Evolutionary conservation across 1,140 invertebrate species (phyloP).

Genomic region (Saxidomus purpurata): DNA sequence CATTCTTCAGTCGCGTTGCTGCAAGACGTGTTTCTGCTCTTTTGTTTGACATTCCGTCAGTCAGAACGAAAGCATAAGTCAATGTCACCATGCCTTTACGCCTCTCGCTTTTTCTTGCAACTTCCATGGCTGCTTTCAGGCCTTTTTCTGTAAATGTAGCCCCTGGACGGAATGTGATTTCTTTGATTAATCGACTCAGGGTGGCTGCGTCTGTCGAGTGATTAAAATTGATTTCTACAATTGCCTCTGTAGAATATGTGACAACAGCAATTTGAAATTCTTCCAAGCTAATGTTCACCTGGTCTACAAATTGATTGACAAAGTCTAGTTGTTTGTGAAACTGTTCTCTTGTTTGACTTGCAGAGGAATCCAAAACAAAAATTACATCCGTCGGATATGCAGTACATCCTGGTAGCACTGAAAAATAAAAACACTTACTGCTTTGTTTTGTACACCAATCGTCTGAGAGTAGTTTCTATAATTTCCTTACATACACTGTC

Average conservation of each 20-base stretch:
- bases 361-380: constrained; percentile 67
- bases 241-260: constrained; percentile 34
- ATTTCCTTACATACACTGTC: background rate
- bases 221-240: constrained; percentile 18
- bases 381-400: constrained; percentile 71
- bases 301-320: constrained; percentile 47
- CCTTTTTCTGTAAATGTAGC: constrained; percentile 39
- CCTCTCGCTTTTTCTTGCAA: background rate
- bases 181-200: background rate
- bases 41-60: constrained; percentile 34
- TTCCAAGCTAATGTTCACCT: constrained; percentile 12
- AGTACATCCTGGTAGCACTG: constrained; percentile 9
- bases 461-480: too few species aligned
- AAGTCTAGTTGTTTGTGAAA: constrained; percentile 62
- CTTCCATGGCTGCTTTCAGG: background rate
- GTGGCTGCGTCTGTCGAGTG: background rate
- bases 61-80: constrained; percentile 14
- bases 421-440: background rate
- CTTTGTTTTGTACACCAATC: background rate
- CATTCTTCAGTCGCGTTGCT: background rate
- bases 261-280: constrained; percentile 44
- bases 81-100: constrained; percentile 8
- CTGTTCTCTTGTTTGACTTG: constrained; percentile 48
- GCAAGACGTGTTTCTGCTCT: background rate
- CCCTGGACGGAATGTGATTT: constrained; percentile 24